A percentile compares a stretch with the other conserved stretches of the same genome.
phyloP scores from a whole-genome alignment of 2,888 invertebrate genomes.

The Ectemnius cavifrons region DNA sequence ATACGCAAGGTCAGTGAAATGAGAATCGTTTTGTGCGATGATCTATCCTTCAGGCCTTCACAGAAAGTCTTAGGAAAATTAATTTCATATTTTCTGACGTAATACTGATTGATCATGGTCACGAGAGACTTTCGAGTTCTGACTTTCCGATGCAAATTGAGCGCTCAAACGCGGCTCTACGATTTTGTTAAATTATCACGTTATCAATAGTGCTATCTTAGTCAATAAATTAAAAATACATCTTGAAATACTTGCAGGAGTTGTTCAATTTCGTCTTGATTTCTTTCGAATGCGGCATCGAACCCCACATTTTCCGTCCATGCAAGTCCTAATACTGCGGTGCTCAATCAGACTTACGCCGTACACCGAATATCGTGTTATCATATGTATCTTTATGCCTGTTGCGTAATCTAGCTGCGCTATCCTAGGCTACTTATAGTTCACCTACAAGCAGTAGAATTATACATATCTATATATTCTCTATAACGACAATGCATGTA shows the following conservation, averaged over 20 bases:
- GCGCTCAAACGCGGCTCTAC: neutral
- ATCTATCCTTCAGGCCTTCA: neutral
- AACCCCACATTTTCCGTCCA: conserved; percentile 6
- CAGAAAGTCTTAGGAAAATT: neutral
- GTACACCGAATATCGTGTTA: neutral
- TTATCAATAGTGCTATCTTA: neutral
- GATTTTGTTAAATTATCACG: too few relatives aligned
- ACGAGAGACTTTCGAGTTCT: too few relatives aligned
- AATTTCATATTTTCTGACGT: neutral
- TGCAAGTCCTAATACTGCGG: conserved; percentile 17
- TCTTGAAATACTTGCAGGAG: neutral
- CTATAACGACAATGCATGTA: conserved; percentile 76
- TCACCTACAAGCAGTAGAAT: conserved; percentile 65
- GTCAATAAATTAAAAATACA: conserved; percentile 2
- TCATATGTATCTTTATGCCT: neutral
- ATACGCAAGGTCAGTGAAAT: neutral
- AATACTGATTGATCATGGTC: neutral
- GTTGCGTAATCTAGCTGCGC: conserved; percentile 38
- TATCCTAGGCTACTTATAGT: conserved; percentile 62
- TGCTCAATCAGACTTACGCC: conserved; percentile 33
- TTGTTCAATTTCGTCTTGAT: too few relatives aligned
- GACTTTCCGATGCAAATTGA: neutral
- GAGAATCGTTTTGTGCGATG: conserved; percentile 2
- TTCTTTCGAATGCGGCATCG: too few relatives aligned
- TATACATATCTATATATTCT: conserved; percentile 53